Conservation (phyloP, 2,113 vertebrate genomes). For the Rana temporaria region DNA sequence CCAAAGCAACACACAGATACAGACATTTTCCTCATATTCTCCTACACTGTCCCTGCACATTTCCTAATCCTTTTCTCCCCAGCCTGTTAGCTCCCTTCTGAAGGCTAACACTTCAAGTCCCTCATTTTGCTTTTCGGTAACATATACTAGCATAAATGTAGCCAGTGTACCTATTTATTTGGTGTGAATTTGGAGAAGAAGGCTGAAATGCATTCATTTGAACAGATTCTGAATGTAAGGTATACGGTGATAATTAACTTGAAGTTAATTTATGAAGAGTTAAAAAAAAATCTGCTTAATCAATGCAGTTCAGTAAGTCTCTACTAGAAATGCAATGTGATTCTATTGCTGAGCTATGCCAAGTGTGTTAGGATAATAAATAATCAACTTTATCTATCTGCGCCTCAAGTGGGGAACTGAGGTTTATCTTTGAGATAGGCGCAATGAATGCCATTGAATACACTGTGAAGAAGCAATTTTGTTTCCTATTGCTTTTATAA, state of each 20-base stretch:
- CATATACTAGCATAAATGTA: no score
- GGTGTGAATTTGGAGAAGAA: not conserved
- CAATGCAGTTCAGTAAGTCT: not conserved
- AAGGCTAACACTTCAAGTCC: no score
- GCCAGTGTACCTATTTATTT: not conserved
- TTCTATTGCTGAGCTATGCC: not conserved
- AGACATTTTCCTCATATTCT: no score
- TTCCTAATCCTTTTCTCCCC: no score
- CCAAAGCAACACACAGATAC: no score
- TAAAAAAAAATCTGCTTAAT: not conserved
- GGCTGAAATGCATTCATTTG: not conserved
- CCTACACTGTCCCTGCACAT: no score
- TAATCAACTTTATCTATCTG: not conserved
- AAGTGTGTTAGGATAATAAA: not conserved
- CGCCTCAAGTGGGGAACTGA: not conserved
- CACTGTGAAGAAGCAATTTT: not conserved
- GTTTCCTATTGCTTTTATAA: not conserved
- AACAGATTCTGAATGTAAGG: not conserved
- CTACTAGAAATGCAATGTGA: not conserved
- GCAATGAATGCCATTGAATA: not conserved
- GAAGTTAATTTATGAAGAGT: not conserved
- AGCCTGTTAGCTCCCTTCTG: no score
- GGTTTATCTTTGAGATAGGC: conserved; percentile 12
- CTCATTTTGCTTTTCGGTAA: no score
- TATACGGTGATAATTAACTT: not conserved